These are phyloP conservation scores for Sebastiscus albofasciatus DNA, from an alignment of 2,797 vertebrate species.

Conservation along the genomic window DNA sequence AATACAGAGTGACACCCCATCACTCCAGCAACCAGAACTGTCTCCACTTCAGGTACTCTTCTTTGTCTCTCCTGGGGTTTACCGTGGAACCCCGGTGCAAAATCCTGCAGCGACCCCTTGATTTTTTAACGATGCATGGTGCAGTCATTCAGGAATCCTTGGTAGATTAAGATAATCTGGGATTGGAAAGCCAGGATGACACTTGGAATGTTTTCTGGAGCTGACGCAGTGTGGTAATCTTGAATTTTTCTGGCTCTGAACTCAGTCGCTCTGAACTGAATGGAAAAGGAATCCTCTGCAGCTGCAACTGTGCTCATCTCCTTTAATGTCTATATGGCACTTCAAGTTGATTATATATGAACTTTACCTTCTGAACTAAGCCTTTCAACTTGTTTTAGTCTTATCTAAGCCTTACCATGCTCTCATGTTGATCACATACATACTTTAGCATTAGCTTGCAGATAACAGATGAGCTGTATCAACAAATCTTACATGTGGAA, in stretches of 20 bases:
- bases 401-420: slow-evolving; percentile 40
- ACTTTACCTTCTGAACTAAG: slow-evolving; percentile 18
- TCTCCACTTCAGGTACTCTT: slow-evolving; percentile 47
- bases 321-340: slow-evolving; percentile 47
- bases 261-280: slow-evolving; percentile 19
- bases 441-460: slow-evolving; percentile 1
- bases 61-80: slow-evolving; percentile 6
- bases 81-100: slow-evolving; percentile 10
- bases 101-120: slow-evolving; percentile 29
- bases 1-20: slow-evolving; percentile 80
- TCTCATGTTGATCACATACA: slow-evolving; percentile 18
- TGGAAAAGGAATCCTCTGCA: slow-evolving; percentile 23
- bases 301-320: slow-evolving; percentile 30
- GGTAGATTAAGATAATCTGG: slow-evolving; percentile 22
- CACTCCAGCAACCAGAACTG: slow-evolving; percentile 9
- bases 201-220: slow-evolving; percentile 44
- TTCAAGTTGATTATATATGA: slow-evolving; percentile 28
- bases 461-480: slow-evolving; percentile 4
- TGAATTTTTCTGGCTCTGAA: slow-evolving; percentile 23
- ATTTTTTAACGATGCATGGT: slow-evolving; percentile 33
- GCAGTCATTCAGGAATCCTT: slow-evolving; percentile 40
- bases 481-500: background rate
- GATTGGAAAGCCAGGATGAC: slow-evolving; percentile 33
- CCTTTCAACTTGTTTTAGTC: slow-evolving; percentile 21
- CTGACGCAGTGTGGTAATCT: slow-evolving; percentile 5